These are phyloP conservation scores for Melanocharis versteri DNA, from an alignment of 2,113 vertebrate genomes.

Conservation along the genomic window DNA sequence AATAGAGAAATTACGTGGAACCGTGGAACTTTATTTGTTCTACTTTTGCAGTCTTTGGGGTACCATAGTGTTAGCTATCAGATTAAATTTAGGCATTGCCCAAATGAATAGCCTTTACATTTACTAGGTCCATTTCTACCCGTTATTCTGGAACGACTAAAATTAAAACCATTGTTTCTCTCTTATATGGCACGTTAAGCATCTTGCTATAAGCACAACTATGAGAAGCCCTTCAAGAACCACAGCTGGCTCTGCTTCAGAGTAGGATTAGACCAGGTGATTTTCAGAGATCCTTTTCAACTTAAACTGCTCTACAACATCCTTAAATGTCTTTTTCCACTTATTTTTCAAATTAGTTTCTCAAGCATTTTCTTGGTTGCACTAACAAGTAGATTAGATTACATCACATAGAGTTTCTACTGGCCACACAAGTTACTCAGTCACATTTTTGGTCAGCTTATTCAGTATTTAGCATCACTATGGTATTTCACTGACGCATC, in stretches of 20 bases:
- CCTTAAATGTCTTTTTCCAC: background rate
- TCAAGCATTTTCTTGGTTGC: background rate
- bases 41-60: background rate
- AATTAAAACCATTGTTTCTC: slow-evolving; percentile 14
- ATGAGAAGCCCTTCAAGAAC: background rate
- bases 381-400: background rate
- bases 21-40: background rate
- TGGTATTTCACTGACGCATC: background rate
- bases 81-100: background rate
- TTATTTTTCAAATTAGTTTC: background rate
- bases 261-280: background rate
- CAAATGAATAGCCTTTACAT: background rate
- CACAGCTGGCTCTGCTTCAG: background rate
- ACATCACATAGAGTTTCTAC: background rate
- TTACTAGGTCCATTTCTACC: background rate
- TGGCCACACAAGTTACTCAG: background rate
- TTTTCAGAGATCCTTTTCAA: background rate
- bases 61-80: background rate
- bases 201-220: background rate
- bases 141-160: background rate
- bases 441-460: background rate
- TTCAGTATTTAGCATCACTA: background rate
- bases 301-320: background rate
- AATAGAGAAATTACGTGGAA: background rate
- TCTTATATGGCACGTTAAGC: background rate